A percentile compares a stretch with the other conserved stretches of the same genome.
phyloP scores from a whole-genome alignment of 1,140 invertebrate genomes.

The Drosophila hydei region DNA sequence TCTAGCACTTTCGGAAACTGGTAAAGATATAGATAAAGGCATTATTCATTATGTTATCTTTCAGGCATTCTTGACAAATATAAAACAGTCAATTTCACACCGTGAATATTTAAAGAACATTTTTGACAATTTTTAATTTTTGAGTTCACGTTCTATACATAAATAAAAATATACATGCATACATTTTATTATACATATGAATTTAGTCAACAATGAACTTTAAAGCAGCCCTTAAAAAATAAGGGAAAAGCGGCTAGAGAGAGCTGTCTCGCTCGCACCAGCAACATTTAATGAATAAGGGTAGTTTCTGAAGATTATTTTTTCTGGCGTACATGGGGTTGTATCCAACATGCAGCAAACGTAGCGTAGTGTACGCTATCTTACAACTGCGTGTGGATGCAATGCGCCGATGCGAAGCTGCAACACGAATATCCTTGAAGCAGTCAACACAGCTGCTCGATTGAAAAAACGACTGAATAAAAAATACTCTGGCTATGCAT shows the following conservation, averaged over 20 bases:
- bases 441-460: slow-evolving; percentile 26
- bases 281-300: slow-evolving; percentile 18
- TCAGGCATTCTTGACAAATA: too few relatives aligned
- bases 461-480: not conserved
- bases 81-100: too few relatives aligned
- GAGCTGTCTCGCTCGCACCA: slow-evolving; percentile 51
- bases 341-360: slow-evolving; percentile 10
- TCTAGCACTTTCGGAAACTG: too few relatives aligned
- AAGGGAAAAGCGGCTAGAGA: not conserved
- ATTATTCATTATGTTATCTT: too few relatives aligned
- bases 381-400: slow-evolving; percentile 44
- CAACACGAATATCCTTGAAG: not conserved
- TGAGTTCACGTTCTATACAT: too few relatives aligned
- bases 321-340: slow-evolving; percentile 5
- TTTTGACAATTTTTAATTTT: too few relatives aligned
- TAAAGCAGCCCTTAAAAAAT: slow-evolving; percentile 54
- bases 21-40: too few relatives aligned
- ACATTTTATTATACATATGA: too few relatives aligned
- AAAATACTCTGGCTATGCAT: not conserved
- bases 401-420: slow-evolving; percentile 41
- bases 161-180: too few relatives aligned
- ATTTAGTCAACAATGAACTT: slow-evolving; percentile 59
- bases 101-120: too few relatives aligned
- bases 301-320: too few relatives aligned
- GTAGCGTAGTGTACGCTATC: slow-evolving; percentile 47